phyloP scores from a whole-genome alignment of 2,797 vertebrate genomes.

The Eutrigla gurnardus region DNA sequence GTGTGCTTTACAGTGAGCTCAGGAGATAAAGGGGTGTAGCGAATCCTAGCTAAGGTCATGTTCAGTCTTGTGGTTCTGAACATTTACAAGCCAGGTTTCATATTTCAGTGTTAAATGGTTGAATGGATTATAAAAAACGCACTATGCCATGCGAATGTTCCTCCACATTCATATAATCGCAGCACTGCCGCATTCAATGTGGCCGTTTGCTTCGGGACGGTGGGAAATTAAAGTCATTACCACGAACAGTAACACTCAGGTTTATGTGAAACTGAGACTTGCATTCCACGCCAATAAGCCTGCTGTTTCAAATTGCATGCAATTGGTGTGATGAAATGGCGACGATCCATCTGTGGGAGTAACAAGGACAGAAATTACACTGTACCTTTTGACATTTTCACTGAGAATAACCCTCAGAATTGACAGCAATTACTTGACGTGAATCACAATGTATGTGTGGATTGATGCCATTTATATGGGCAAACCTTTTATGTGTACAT shows the following conservation, averaged over 20 bases:
- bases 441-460: not conserved
- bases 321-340: constrained; percentile 7
- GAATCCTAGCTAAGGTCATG: not conserved
- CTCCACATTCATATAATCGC: constrained; percentile 15
- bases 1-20: not conserved
- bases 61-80: not conserved
- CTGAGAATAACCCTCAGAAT: not conserved
- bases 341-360: constrained; percentile 14
- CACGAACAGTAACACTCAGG: constrained; percentile 34
- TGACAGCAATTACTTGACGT: not conserved
- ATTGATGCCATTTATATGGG: no score
- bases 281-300: constrained; percentile 4
- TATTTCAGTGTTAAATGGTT: constrained; percentile 2
- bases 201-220: constrained; percentile 14
- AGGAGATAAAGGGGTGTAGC: not conserved
- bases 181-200: constrained; percentile 18
- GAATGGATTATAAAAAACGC: not conserved
- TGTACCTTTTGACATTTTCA: constrained; percentile 22
- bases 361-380: constrained; percentile 13
- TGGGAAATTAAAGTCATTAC: constrained; percentile 49
- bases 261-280: constrained; percentile 21
- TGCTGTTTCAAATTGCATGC: constrained; percentile 24
- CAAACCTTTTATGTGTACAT: no score
- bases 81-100: not conserved
- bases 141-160: constrained; percentile 1